These are phyloP conservation scores for Ptiloglossa arizonensis DNA, from an alignment of 1,140 invertebrate species.

Conservation along the genomic window DNA sequence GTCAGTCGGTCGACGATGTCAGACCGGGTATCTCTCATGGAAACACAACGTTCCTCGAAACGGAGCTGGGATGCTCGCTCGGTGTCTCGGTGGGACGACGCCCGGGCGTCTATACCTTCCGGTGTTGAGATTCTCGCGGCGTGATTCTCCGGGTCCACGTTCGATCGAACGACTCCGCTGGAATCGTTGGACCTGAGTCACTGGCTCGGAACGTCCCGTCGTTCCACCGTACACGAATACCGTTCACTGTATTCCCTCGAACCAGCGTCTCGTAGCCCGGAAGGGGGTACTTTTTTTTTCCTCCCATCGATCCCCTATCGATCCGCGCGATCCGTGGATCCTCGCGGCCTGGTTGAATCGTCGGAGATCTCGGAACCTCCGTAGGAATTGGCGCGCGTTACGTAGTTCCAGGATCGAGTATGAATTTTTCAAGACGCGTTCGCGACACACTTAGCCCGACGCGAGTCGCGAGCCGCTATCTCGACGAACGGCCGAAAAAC, in stretches of 20 bases:
- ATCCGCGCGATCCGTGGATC: neutral
- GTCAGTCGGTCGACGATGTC: slow-evolving; percentile 14
- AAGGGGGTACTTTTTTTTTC: too few species aligned
- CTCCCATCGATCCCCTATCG: neutral
- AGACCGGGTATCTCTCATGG: neutral
- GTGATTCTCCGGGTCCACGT: neutral
- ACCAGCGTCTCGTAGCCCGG: neutral
- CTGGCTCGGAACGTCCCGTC: neutral
- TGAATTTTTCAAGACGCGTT: neutral
- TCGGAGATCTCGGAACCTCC: neutral
- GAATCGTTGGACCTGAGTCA: neutral
- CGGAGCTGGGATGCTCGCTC: too few species aligned
- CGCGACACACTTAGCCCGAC: neutral
- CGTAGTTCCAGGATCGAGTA: too few species aligned
- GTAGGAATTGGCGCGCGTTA: neutral
- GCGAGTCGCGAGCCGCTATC: neutral
- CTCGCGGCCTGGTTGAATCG: too few species aligned
- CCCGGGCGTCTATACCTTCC: too few species aligned
- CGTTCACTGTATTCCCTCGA: slow-evolving; percentile 9
- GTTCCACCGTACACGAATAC: neutral
- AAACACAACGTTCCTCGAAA: slow-evolving; percentile 6
- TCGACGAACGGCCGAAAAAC: neutral
- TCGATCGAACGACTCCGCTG: neutral
- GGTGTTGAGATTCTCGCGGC: neutral
- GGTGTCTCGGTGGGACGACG: too few species aligned